Conservation (phyloP, 2,888 invertebrate species). For the Pristionchus japonicus region DNA sequence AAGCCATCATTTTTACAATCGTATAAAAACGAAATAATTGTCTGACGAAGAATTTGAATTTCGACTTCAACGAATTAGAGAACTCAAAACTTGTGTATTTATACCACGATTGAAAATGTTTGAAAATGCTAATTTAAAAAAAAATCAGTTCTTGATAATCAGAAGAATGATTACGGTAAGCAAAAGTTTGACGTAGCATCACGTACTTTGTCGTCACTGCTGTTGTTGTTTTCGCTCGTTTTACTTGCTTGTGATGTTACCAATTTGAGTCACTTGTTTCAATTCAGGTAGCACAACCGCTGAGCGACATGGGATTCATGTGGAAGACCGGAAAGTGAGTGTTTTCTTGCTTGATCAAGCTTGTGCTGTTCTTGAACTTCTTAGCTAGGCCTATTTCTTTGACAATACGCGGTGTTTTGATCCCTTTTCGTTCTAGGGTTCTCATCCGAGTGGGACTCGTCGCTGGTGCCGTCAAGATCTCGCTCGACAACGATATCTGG, state of each 20-base stretch:
- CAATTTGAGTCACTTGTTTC: not conserved
- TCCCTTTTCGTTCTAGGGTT: conserved; percentile 50
- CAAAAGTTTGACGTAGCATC: not conserved
- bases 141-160: not conserved
- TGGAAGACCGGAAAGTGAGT: conserved; percentile 55
- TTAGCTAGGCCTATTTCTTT: too few species aligned
- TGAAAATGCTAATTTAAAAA: not conserved
- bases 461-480: conserved; percentile 70
- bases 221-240: conserved; percentile 11
- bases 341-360: not conserved
- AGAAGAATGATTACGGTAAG: not conserved
- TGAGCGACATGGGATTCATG: conserved; percentile 52
- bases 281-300: not conserved
- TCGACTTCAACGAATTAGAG: too few species aligned
- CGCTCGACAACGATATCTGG: conserved; percentile 72
- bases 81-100: too few species aligned
- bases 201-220: not conserved
- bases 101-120: too few species aligned
- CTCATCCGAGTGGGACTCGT: conserved; percentile 67
- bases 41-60: not conserved
- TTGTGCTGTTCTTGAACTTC: not conserved
- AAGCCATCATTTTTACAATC: too few species aligned
- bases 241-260: not conserved
- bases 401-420: too few species aligned
- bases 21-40: too few species aligned